These are phyloP conservation scores for Drosophila recens DNA, from an alignment of 2,888 invertebrate genomes.

Conservation along the genomic window DNA sequence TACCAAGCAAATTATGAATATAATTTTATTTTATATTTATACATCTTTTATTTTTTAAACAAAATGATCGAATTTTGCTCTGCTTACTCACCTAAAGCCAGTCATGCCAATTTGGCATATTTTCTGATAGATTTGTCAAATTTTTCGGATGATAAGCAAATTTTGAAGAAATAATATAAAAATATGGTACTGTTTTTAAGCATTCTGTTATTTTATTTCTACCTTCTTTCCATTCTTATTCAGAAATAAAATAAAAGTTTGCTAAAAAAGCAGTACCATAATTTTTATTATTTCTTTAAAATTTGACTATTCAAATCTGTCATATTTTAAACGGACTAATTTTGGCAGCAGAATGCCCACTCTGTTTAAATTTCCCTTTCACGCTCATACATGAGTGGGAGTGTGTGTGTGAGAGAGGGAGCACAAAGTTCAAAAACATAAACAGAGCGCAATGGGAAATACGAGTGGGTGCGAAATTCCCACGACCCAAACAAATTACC, in stretches of 20 bases:
- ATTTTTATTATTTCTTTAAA: no score
- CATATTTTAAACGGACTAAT: no score
- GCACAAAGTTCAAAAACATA: conserved; percentile 60
- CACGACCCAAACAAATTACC: conserved; percentile 63
- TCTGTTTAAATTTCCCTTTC: conserved; percentile 30
- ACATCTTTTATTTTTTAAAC: not conserved
- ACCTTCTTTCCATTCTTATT: no score
- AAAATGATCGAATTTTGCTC: not conserved
- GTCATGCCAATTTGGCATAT: no score
- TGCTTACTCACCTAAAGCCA: not conserved
- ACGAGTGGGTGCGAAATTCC: conserved; percentile 70
- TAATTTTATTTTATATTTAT: not conserved
- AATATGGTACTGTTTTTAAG: no score
- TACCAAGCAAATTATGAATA: not conserved
- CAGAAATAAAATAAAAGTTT: no score
- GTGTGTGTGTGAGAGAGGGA: conserved; percentile 23
- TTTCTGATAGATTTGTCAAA: no score
- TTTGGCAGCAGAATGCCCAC: conserved; percentile 14
- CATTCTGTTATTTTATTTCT: no score
- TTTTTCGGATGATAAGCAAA: no score
- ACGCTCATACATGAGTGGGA: not conserved
- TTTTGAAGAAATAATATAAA: no score
- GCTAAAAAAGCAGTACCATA: no score
- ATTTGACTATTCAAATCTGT: no score
- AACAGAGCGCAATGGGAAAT: conserved; percentile 66